phyloP scores from a whole-genome alignment of 2,888 invertebrate species.

The Phlogophora meticulosa region DNA sequence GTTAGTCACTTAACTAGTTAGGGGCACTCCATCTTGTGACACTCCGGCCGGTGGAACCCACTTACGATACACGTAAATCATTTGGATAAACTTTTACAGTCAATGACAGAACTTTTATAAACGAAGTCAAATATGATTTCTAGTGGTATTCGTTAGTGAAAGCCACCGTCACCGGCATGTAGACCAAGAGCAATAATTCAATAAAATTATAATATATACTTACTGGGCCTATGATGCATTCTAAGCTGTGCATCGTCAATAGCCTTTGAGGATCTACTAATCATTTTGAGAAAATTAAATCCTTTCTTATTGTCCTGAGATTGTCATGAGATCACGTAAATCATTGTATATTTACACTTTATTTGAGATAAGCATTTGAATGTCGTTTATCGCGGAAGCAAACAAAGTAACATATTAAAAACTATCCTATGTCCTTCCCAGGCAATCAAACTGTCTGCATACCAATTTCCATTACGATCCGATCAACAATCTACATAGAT shows the following conservation, averaged over 20 bases:
- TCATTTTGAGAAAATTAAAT: background rate
- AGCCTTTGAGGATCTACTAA: background rate
- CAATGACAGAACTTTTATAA: conserved; percentile 51
- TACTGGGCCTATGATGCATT: too few species aligned
- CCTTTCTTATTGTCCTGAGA: too few species aligned
- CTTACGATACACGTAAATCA: conserved; percentile 72
- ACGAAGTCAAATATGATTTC: background rate
- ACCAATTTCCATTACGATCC: too few species aligned
- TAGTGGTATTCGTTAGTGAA: background rate
- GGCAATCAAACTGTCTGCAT: too few species aligned
- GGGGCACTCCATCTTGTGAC: conserved; percentile 68
- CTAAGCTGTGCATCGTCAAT: background rate
- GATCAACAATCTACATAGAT: too few species aligned
- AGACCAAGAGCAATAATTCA: too few species aligned
- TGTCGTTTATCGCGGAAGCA: too few species aligned
- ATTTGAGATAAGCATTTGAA: too few species aligned
- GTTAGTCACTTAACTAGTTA: conserved; percentile 71
- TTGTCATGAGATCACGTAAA: background rate
- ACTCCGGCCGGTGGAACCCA: conserved; percentile 79
- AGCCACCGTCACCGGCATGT: too few species aligned
- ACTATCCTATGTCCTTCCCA: too few species aligned
- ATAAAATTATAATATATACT: too few species aligned
- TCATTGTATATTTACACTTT: background rate
- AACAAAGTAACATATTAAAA: too few species aligned
- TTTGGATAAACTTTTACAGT: conserved; percentile 63